Conservation (phyloP, 2,888 invertebrate species). For the Chromoteleia sp. region DNA sequence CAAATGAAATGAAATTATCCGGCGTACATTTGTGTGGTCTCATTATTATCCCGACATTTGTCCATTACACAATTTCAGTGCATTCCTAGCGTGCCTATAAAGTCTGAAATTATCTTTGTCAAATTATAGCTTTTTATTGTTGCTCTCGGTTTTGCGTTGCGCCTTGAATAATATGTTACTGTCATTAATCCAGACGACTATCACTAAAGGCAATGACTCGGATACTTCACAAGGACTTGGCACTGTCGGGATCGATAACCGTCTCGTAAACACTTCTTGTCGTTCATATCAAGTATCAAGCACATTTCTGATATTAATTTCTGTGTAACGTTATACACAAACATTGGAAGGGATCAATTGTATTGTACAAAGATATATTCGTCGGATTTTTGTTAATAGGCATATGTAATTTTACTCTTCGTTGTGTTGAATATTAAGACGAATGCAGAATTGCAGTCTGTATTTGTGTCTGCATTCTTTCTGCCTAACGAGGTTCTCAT, state of each 20-base stretch:
- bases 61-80: conserved; percentile 55
- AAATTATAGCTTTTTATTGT: conserved; percentile 68
- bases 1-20: conserved; percentile 10
- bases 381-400: conserved; percentile 11
- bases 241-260: conserved; percentile 69
- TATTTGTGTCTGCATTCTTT: too few relatives aligned
- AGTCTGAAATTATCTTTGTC: conserved; percentile 59
- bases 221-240: conserved; percentile 67
- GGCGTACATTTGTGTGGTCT: conserved; percentile 13
- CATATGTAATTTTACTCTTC: conserved; percentile 6
- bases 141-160: conserved; percentile 49
- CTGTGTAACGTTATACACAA: conserved; percentile 38
- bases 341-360: conserved; percentile 38
- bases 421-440: not conserved
- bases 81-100: conserved; percentile 44
- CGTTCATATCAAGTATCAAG: conserved; percentile 46
- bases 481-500: too few relatives aligned
- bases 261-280: conserved; percentile 61
- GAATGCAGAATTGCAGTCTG: too few relatives aligned
- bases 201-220: conserved; percentile 69
- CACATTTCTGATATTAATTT: conserved; percentile 48
- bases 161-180: conserved; percentile 69
- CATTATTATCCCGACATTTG: conserved; percentile 52
- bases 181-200: conserved; percentile 66
- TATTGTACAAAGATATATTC: conserved; percentile 8